Evolutionary conservation across 2,797 vertebrate species (phyloP).

Genomic region (Premnoplex brunnescens): DNA sequence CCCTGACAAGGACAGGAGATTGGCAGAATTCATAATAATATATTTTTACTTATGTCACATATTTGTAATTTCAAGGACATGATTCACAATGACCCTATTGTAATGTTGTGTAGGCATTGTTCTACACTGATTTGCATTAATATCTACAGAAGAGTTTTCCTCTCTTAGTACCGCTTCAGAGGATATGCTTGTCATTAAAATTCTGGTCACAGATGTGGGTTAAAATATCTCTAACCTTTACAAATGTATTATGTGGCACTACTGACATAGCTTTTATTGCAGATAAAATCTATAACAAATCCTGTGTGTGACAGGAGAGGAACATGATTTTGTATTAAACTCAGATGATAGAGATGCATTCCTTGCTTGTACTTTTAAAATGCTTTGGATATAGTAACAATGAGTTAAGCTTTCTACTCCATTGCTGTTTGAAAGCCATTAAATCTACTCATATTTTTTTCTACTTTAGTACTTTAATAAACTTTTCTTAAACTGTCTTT

Average conservation of each 20-base stretch:
- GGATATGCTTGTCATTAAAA: slow-evolving; percentile 67
- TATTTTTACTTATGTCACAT: slow-evolving; percentile 73
- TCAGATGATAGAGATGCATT: slow-evolving; percentile 68
- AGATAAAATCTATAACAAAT: slow-evolving; percentile 79
- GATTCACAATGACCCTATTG: slow-evolving; percentile 66
- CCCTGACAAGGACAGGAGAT: slow-evolving; percentile 67
- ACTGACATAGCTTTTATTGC: slow-evolving; percentile 75
- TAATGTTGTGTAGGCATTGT: slow-evolving; percentile 45
- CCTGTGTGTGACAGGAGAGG: slow-evolving; percentile 70
- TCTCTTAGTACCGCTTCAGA: slow-evolving; percentile 53
- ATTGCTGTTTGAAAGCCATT: slow-evolving; percentile 35
- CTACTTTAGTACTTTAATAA: slow-evolving; percentile 19
- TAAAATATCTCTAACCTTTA: slow-evolving; percentile 79
- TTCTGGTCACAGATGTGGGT: slow-evolving; percentile 75
- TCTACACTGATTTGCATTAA: slow-evolving; percentile 70
- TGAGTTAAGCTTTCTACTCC: slow-evolving; percentile 15
- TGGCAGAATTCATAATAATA: slow-evolving; percentile 70
- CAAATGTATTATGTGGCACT: slow-evolving; percentile 75
- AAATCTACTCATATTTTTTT: slow-evolving; percentile 36
- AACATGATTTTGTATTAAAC: slow-evolving; percentile 75
- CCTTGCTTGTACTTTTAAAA: slow-evolving; percentile 66
- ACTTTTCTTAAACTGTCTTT: slow-evolving; percentile 48
- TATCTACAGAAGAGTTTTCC: slow-evolving; percentile 51
- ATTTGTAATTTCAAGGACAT: slow-evolving; percentile 77
- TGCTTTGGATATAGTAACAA: slow-evolving; percentile 63